These are phyloP conservation scores for Gymnogyps californianus DNA, from an alignment of 2,113 vertebrate genomes.

Conservation along the genomic window DNA sequence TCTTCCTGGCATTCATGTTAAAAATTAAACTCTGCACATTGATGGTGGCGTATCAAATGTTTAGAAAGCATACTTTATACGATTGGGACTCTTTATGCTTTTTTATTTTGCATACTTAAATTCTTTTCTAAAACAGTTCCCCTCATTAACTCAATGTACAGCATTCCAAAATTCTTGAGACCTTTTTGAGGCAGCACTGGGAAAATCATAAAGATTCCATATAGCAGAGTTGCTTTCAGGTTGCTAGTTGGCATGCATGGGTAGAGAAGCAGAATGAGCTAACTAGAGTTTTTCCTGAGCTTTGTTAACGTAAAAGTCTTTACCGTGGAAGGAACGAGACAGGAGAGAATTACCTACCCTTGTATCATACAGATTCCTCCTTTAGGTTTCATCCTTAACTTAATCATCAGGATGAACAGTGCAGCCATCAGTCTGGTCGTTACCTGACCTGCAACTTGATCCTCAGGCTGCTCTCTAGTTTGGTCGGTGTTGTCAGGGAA, in stretches of 20 bases:
- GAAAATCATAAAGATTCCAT: background rate
- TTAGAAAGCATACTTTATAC: background rate
- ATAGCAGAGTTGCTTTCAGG: background rate
- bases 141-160: background rate
- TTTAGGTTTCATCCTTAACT: background rate
- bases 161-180: background rate
- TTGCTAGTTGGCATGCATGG: fast-evolving
- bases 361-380: background rate
- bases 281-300: background rate
- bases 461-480: background rate
- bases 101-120: background rate
- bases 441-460: background rate
- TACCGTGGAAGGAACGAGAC: background rate
- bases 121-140: background rate
- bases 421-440: background rate
- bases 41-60: background rate
- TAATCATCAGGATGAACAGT: too few species aligned
- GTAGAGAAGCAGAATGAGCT: background rate
- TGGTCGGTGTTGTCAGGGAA: background rate
- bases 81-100: background rate
- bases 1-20: background rate
- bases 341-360: background rate
- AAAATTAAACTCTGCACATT: background rate
- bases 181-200: background rate
- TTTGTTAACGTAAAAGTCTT: background rate